Evolutionary conservation across 2,113 vertebrate genomes (phyloP), one percentile per base, ranked within the genome.

Genomic region (Oreocharis arfaki): DNA sequence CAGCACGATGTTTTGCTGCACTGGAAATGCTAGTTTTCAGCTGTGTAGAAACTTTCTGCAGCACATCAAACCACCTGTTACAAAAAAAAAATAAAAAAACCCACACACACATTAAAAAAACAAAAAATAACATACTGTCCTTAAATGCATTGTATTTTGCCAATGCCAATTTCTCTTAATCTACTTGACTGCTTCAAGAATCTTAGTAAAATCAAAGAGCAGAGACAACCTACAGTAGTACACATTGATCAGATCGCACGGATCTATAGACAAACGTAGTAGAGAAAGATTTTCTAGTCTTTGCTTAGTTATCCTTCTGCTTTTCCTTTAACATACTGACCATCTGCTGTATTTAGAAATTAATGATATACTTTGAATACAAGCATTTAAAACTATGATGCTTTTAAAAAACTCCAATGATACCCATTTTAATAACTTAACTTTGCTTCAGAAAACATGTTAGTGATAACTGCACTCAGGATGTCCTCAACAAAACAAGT

Each of bases 31-130:
- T 99, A 18, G 98, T 98, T 97, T 99, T 99, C 93, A 99, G 69
- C 73, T 99, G 99, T 11, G 98, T 98, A 41, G 99, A 99, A 60
- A 99, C 99, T 83, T 99, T 99, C 95, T 99, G 99, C 94, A 99
- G 98, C 11, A 99, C 99, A 96, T 99, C 99, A 95, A 99, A 99
- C 99, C 99, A 99, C 39, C 99, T 99, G 92, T 64, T 35, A n/a
- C 22, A 37, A 63, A 87, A 74, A 69, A 79, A 22, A 30, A 30
- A 61, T 28, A 69, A 3, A 30, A 30, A 61, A 32, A 69, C 2
- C 0, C 16, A 10, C 35, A 30, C 7, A 63, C 1, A 64, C 7
- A 9, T 76, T 80, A 63, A 90, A 69, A 78, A 60, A 35, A 2
- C 2, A 11, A 44, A 44, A 33, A 23, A 65, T 5, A 61, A 78